Evolutionary conservation across 2,888 invertebrate species (phyloP), one percentile per base, ranked within the genome.

Genomic region (Catocala fraxini): DNA sequence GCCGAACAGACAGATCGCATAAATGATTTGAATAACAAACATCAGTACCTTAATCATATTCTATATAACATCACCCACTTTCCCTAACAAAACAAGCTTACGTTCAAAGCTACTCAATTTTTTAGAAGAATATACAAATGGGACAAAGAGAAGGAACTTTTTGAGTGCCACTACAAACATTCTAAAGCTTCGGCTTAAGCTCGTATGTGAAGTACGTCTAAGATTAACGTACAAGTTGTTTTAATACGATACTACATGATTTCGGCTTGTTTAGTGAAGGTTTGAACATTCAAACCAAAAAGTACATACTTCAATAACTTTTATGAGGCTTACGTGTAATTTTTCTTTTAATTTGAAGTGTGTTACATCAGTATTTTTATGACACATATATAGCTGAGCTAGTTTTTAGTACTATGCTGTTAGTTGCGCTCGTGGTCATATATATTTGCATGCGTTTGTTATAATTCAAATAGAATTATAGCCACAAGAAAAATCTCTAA

Each of bases 101-200:
- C 47, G 59, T 53, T 60, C 52, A 55, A 61, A 61, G 54, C 51
- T 11, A 54, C 43, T 55, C 45, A 51, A 51, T 65, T 64, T 64
- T 71, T 59, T 65, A 51, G 48, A 48, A 49, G 49, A 65, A 58
- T 25, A 25, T 25, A 25, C 25, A 25, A 55, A 48, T 52, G 58
- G 61, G 54, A 65, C 51, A 51, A 60, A 56, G 56, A 57, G 62
- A 65, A 65, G 56, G 64, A 59, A 65, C 48, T 65, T 63, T 54
- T 52, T 43, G 39, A 75, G 72, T 43, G 51, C 58, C 63, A 65
- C 69, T 74, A 63, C 43, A 68, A 56, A 65, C 63, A 54, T 58
- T 52, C 35, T 59, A 62, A 57, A 65, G 58, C 34, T 46, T 41
- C 13, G n/a, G 45, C 54, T 63, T 65, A 67, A 55, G 61, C 45